Evolutionary conservation across 1,140 invertebrate species (phyloP).

Genomic region (Drosophila teissieri): DNA sequence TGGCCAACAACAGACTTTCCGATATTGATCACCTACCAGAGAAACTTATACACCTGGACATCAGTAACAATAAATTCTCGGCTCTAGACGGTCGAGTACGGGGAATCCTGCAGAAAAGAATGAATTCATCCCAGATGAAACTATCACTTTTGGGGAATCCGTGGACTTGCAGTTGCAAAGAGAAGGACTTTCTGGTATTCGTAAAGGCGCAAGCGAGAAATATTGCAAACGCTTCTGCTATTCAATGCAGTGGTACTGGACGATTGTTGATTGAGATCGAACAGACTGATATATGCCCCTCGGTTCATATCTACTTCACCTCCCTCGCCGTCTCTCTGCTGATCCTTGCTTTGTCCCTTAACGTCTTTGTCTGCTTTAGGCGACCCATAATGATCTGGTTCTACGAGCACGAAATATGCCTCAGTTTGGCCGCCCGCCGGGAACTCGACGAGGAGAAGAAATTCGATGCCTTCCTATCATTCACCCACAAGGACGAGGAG

Average conservation of each 20-base stretch:
- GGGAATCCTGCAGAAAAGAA: neutral
- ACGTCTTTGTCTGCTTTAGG: conserved; percentile 15
- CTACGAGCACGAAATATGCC: conserved; percentile 30
- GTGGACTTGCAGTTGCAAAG: conserved; percentile 17
- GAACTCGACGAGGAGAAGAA: conserved; percentile 18
- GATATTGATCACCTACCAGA: neutral
- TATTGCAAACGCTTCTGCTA: neutral
- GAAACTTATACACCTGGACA: neutral
- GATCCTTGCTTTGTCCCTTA: neutral
- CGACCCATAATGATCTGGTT: conserved; percentile 32
- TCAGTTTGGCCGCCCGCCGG: conserved; percentile 7
- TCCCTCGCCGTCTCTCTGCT: neutral
- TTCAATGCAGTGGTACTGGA: neutral
- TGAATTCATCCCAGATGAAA: neutral
- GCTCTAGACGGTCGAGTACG: neutral
- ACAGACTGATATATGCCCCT: conserved; percentile 24
- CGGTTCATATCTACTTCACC: conserved; percentile 7
- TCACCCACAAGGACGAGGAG: conserved; percentile 29
- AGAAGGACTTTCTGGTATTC: conserved; percentile 6
- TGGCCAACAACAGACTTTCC: conserved; percentile 11
- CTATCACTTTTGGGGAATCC: conserved; percentile 1
- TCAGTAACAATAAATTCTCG: conserved; percentile 4
- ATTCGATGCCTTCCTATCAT: conserved; percentile 25
- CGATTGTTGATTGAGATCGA: conserved; percentile 7
- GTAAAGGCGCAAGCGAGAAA: conserved; percentile 8